phyloP scores from a whole-genome alignment of 2,113 vertebrate species.

The Turdus rufiventris region DNA sequence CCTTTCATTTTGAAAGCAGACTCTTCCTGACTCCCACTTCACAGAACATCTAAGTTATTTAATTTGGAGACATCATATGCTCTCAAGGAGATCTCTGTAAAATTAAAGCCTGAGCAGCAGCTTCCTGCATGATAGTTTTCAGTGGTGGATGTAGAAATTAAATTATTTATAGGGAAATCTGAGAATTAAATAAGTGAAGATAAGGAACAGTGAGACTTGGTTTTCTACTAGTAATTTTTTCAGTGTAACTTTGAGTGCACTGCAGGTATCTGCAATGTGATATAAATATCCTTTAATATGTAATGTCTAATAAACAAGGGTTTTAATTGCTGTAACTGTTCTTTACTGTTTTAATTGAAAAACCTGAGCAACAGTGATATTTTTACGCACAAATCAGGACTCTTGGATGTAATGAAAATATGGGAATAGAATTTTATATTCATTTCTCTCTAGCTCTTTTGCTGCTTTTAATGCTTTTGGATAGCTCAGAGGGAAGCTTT shows the following conservation, averaged over 20 bases:
- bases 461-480: not conserved
- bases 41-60: not conserved
- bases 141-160: not conserved
- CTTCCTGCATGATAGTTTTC: not conserved
- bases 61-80: not conserved
- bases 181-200: not conserved
- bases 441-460: not conserved
- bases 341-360: not conserved
- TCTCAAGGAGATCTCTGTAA: not conserved
- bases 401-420: not conserved
- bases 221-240: not conserved
- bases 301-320: not conserved
- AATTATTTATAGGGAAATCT: not conserved
- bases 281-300: not conserved
- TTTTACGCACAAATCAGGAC: not conserved
- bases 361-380: not conserved
- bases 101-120: not conserved
- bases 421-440: not conserved
- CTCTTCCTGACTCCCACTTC: not conserved
- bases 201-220: not conserved
- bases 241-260: not conserved
- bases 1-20: not conserved
- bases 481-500: not conserved
- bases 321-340: not conserved
- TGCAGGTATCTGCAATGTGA: not conserved